Conservation (phyloP, 92 coral and sea anemone genomes). For the Zoanthus sociatus region DNA sequence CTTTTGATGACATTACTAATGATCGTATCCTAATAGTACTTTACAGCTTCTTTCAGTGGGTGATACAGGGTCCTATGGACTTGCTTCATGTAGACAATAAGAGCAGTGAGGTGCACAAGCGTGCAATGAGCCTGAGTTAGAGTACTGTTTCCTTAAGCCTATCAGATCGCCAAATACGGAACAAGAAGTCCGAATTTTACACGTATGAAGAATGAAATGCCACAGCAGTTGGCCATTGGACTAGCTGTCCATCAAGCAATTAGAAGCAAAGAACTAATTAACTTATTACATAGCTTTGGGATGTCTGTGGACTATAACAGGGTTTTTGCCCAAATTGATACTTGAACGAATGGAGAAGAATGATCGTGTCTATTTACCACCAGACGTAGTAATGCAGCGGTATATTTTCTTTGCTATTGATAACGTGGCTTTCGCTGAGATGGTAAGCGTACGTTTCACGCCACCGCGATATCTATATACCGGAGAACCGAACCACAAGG, state of each 20-base stretch:
- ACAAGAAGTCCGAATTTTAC: slow-evolving; percentile 12
- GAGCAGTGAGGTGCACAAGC: slow-evolving; percentile 45
- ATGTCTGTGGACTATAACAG: slow-evolving; percentile 55
- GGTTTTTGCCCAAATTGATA: slow-evolving; percentile 46
- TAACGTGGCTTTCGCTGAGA: slow-evolving; percentile 61
- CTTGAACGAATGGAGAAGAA: slow-evolving; percentile 42
- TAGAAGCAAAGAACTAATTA: slow-evolving; percentile 45
- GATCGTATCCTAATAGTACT: neutral
- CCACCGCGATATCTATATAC: slow-evolving; percentile 69
- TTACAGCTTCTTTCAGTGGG: neutral
- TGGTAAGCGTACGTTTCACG: slow-evolving; percentile 47
- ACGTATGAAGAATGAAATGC: slow-evolving; percentile 35
- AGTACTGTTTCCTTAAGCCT: slow-evolving; percentile 33
- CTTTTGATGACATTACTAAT: slow-evolving; percentile 5
- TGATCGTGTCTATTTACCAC: slow-evolving; percentile 61
- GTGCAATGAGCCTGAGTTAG: slow-evolving; percentile 53
- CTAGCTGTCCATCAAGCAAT: slow-evolving; percentile 57
- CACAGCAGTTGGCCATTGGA: slow-evolving; percentile 51
- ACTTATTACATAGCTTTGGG: slow-evolving; percentile 49
- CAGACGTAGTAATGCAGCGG: slow-evolving; percentile 56
- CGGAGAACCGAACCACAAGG: slow-evolving; percentile 59
- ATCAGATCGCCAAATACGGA: slow-evolving; percentile 33
- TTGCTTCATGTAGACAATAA: slow-evolving; percentile 22
- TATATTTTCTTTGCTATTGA: slow-evolving; percentile 62
- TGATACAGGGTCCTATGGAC: slow-evolving; percentile 1